phyloP scores from a whole-genome alignment of 2,797 vertebrate genomes.

The Buphagus erythrorhynchus region DNA sequence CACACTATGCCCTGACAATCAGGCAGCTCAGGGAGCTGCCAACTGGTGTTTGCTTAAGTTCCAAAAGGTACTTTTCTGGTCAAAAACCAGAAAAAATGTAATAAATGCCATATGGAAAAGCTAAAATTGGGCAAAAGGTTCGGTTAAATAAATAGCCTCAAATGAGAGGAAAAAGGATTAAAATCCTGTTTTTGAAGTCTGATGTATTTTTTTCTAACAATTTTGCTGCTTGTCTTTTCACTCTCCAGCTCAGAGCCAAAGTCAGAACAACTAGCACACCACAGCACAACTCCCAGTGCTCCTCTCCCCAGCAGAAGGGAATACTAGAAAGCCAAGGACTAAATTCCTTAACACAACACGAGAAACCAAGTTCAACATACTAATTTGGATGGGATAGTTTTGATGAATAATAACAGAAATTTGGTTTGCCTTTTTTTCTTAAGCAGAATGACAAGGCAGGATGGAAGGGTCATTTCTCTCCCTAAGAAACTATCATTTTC shows the following conservation, averaged over 20 bases:
- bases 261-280: neutral
- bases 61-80: neutral
- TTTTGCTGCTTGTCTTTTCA: neutral
- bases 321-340: neutral
- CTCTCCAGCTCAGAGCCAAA: neutral
- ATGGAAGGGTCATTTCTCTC: neutral
- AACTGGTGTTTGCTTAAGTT: neutral
- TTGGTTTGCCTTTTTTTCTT: neutral
- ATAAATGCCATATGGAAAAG: neutral
- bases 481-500: neutral
- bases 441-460: neutral
- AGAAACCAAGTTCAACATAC: neutral
- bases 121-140: neutral
- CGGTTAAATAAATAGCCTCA: neutral
- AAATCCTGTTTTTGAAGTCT: neutral
- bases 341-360: neutral
- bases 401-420: neutral
- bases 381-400: neutral
- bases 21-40: neutral
- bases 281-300: neutral
- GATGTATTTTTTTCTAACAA: neutral
- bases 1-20: neutral
- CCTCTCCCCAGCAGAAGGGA: neutral
- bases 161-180: neutral
- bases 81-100: neutral